Base-by-base conservation (phyloP, 1,140 invertebrate genomes). In the Rhagoletis pomonella region DNA sequence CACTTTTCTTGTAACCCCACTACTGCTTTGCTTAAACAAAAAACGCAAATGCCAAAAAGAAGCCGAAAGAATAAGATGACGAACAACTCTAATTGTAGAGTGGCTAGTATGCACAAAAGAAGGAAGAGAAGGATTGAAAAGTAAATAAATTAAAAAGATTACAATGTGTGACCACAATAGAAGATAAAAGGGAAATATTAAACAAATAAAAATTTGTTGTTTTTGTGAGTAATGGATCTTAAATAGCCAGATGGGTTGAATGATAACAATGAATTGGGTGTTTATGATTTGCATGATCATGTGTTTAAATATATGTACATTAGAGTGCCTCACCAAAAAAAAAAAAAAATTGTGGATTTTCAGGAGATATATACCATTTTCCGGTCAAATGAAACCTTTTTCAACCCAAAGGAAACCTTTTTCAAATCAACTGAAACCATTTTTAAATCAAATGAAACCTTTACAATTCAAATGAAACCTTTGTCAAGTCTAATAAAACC, bases 111-210 rank as follows among this genome's bases (percentile, higher is more conserved):
- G 42, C 42, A 42, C 10, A 14, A 12, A 62, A 62, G 65, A 3
- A 4, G 17, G 12, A 73, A 73, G 1, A 47, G 19, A 67, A 69
- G 17, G 44, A 73, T 47, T 73, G 42, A 44, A 73, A 73, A 73
- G 67, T 73, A 73, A 73, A 73, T 73, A 73, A 73, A 73, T 47
- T 47, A 73, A 73, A 73, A 73, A 42, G 67, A 47, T 73, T 73
- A 73, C 67, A 73, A 44, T 73, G 14, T 17, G 42, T 47, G 67
- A 44, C 67, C 39, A 73, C 67, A 73, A 73, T 73, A 47, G 67
- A 42, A 47, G 67, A 73, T 73, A 73, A 73, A 73, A 73, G 67
- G 39, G 44, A 47, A 73, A 42, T 67, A 73, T 73, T 73, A 73
- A 73, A 73, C 39, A 73, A 73, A 73, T 12, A 47, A 73, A 73